Conservation (phyloP, 2,888 invertebrate genomes). For the Drosophila algonquin region DNA sequence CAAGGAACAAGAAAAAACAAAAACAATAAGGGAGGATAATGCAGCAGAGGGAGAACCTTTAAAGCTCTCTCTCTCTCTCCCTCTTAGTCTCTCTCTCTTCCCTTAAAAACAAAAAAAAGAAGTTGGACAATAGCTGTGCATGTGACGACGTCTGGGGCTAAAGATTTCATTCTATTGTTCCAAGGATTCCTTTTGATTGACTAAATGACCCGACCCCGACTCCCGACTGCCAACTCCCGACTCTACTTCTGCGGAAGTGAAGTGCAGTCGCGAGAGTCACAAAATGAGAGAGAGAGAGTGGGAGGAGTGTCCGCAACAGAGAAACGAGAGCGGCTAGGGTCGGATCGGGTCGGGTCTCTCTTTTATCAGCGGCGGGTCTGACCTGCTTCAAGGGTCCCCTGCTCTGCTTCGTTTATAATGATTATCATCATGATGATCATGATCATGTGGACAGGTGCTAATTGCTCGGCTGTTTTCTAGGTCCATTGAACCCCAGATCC, state of each 20-base stretch:
- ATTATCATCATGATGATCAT: slow-evolving; percentile 21
- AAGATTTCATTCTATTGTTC: slow-evolving; percentile 35
- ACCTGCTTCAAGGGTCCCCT: not conserved
- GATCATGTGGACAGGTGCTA: slow-evolving; percentile 66
- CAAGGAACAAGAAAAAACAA: slow-evolving; percentile 17
- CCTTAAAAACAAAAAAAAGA: not conserved
- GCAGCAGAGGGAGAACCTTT: slow-evolving; percentile 13
- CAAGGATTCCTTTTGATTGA: slow-evolving; percentile 37
- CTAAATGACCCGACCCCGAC: slow-evolving; percentile 39
- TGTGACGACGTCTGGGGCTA: slow-evolving; percentile 31
- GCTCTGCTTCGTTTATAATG: slow-evolving; percentile 2
- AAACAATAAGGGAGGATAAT: slow-evolving; percentile 46
- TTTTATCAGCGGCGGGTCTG: not conserved
- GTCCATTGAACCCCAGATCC: slow-evolving; percentile 58
- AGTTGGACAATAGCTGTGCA: slow-evolving; percentile 18
- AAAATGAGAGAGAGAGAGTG: not conserved
- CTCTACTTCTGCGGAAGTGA: not conserved
- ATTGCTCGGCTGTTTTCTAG: slow-evolving; percentile 59
- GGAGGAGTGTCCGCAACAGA: not conserved
- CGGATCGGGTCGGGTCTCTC: not conserved
- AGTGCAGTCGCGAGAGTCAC: not conserved
- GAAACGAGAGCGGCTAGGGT: not conserved
- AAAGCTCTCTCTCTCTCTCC: not conserved
- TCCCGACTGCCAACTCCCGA: not conserved
- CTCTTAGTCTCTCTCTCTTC: not conserved